These are phyloP conservation scores for Oscheius sp. DNA, from an alignment of 1,140 invertebrate genomes.

Conservation along the genomic window DNA sequence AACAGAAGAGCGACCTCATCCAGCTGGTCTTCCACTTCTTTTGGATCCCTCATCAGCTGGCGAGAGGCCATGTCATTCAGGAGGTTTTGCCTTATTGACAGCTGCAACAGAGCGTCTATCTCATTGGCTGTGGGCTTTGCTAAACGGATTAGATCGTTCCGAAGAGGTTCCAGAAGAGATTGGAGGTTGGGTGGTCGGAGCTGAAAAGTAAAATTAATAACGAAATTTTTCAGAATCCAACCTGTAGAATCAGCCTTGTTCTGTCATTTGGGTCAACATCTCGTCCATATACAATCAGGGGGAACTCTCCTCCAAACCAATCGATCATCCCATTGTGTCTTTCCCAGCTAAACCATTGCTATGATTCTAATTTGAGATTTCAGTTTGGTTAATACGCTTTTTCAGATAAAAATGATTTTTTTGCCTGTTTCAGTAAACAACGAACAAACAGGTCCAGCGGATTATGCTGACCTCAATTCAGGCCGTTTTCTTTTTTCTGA, in stretches of 20 bases:
- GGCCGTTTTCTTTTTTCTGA: too few species aligned
- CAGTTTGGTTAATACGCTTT: slow-evolving; percentile 1
- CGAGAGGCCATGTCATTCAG: slow-evolving; percentile 13
- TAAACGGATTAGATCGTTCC: slow-evolving; percentile 16
- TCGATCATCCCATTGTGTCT: slow-evolving; percentile 39
- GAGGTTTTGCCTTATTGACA: slow-evolving; percentile 30
- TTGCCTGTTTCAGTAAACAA: not conserved
- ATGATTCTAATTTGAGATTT: not conserved
- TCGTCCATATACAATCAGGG: slow-evolving; percentile 31
- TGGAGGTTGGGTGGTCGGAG: slow-evolving; percentile 22
- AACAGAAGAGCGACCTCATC: slow-evolving; percentile 25
- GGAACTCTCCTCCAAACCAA: slow-evolving; percentile 27
- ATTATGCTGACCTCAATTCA: too few species aligned
- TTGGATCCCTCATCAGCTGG: slow-evolving; percentile 20
- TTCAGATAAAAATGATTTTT: not conserved
- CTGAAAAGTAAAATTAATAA: slow-evolving; percentile 9
- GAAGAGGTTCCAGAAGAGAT: slow-evolving; percentile 18
- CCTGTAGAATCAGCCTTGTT: slow-evolving; percentile 31
- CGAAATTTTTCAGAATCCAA: not conserved
- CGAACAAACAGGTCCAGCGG: too few species aligned
- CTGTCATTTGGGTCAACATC: slow-evolving; percentile 37
- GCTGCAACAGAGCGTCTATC: slow-evolving; percentile 25
- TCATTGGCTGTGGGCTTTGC: slow-evolving; percentile 27
- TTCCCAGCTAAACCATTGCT: slow-evolving; percentile 28
- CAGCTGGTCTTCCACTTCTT: slow-evolving; percentile 22